phyloP scores from a whole-genome alignment of 2,888 invertebrate genomes.

The Acrobasis consociella region DNA sequence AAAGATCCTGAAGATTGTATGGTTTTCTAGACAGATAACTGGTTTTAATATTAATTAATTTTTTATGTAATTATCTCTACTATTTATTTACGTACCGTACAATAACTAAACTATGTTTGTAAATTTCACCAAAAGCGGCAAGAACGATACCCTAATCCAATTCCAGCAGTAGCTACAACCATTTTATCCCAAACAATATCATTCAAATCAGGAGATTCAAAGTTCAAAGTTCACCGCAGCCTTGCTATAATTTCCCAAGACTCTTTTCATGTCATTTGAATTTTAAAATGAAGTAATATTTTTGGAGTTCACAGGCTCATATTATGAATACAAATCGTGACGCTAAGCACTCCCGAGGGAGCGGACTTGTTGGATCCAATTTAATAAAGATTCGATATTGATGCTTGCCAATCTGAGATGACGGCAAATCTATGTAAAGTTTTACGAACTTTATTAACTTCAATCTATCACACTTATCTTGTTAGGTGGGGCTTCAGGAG shows the following conservation, averaged over 20 bases:
- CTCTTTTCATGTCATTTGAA: constrained; percentile 23
- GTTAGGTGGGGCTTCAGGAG: too few relatives aligned
- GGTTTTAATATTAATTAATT: too few relatives aligned
- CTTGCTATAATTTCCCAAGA: constrained; percentile 21
- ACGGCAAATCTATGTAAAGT: neutral
- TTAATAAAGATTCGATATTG: constrained; percentile 11
- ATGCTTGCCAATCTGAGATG: neutral
- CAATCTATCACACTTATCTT: neutral
- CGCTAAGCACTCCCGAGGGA: constrained; percentile 1
- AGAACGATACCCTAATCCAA: neutral
- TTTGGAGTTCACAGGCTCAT: constrained; percentile 19
- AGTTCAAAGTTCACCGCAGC: constrained; percentile 7
- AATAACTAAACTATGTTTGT: too few relatives aligned
- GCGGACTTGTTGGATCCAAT: constrained; percentile 13
- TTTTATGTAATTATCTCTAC: too few relatives aligned
- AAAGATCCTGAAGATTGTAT: too few relatives aligned
- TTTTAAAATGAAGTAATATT: constrained; percentile 22
- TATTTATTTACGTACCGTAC: too few relatives aligned
- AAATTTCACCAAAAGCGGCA: too few relatives aligned
- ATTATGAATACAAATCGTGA: constrained; percentile 23
- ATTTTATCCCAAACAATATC: neutral
- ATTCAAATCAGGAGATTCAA: neutral
- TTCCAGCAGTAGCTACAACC: neutral
- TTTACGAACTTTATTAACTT: neutral
- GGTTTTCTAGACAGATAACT: too few relatives aligned